These are phyloP conservation scores for Saccostrea cuccullata DNA, from an alignment of 1,140 invertebrate species.

Conservation along the genomic window DNA sequence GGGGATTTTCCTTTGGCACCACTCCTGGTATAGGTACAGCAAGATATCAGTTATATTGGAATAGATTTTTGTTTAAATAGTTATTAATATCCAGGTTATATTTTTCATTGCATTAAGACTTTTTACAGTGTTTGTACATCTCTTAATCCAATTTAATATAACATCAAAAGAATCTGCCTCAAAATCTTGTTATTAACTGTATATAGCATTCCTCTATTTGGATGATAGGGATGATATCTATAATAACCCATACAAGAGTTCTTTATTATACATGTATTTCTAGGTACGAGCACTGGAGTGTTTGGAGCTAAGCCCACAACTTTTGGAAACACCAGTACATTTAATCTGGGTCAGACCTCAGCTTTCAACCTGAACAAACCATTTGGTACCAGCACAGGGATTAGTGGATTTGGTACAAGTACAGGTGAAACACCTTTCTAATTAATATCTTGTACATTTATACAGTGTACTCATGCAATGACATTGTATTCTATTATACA, in stretches of 20 bases:
- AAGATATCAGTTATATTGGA: background rate
- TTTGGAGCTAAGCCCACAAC: constrained; percentile 35
- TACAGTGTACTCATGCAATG: background rate
- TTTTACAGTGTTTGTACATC: too few relatives aligned
- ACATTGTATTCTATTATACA: background rate
- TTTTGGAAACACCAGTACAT: constrained; percentile 38
- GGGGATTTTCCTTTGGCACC: constrained; percentile 23
- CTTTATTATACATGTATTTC: background rate
- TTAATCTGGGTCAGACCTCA: constrained; percentile 9
- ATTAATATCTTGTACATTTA: background rate
- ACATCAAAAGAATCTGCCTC: too few relatives aligned
- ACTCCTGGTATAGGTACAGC: background rate
- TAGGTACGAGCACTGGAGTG: background rate
- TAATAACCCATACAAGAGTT: too few relatives aligned
- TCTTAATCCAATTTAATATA: too few relatives aligned
- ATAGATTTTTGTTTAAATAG: too few relatives aligned
- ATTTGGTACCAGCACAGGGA: constrained; percentile 45
- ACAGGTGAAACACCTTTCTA: background rate
- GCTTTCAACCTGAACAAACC: constrained; percentile 9
- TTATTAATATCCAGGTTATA: too few relatives aligned
- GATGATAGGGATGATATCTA: too few relatives aligned
- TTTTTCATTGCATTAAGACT: too few relatives aligned
- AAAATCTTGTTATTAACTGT: too few relatives aligned
- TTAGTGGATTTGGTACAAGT: background rate
- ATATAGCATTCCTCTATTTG: too few relatives aligned